Evolutionary conservation across 2,113 vertebrate genomes (phyloP), one percentile per base, ranked within the genome.

Genomic region (Hypocryptadius cinnamomeus): DNA sequence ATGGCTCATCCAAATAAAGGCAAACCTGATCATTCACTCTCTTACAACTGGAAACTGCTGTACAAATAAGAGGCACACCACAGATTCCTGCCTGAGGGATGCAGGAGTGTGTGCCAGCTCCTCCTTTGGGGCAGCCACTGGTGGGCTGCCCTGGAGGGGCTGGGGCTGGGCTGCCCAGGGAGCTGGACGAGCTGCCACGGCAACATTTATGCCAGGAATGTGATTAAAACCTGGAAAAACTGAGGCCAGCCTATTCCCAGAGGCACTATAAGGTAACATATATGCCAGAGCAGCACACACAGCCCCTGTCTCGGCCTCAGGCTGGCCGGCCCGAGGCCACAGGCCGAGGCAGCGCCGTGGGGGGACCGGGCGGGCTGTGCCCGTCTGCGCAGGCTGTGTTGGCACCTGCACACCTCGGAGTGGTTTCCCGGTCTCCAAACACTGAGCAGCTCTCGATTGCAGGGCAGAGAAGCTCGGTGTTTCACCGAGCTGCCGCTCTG

Each of bases 161-260:
- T 73, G 86, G 21, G 73, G 60, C 85, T 33, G 45, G 8, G 56
- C 85, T 84, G 48, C 66, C 25, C 63, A 4, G 77, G 44, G 44
- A 71, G 50, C 14, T 56, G 51, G 57, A 44, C 9, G 4, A 87
- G 92, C 89, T 86, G 87, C 82, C 12, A 37, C 22, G n/a, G 81
- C 95, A 81, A 76, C 93, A 78, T 95, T 89, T 92, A 93, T 95
- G 96, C 94, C 89, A 93, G 93, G 96, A 97, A 97, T 96, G 95
- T 76, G 93, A 94, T 96, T 94, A 89, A 95, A 96, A 93, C 14
- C 80, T 94, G 93, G 90, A 95, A 96, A 97, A 95, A 86, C 68
- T 89, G 88, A 92, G 92, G 92, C 85, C 69, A 77, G 89, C 68
- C 56, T 90, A 47, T 79, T 85, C 92, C 95, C 96, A 85, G 94